Conservation (phyloP, 2,113 vertebrate genomes). For the Oncorhynchus kisutch region DNA sequence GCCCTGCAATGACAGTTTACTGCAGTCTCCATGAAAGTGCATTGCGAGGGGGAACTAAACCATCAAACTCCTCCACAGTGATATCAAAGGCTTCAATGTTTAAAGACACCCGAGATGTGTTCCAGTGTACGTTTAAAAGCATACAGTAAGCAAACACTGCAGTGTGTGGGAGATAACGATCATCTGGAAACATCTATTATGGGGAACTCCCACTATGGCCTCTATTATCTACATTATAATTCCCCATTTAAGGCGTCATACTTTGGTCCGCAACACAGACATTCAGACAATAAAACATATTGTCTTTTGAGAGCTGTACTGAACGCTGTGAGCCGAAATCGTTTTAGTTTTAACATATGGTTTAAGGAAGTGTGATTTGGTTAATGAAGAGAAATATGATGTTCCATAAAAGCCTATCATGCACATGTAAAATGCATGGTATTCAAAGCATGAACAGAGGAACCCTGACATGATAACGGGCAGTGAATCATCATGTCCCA, state of each 20-base stretch:
- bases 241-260: constrained; percentile 19
- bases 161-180: constrained; percentile 22
- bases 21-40: no score
- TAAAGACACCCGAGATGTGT: constrained; percentile 26
- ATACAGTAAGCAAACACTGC: constrained; percentile 23
- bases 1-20: no score
- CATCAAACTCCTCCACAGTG: constrained; percentile 15
- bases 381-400: neutral
- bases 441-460: neutral
- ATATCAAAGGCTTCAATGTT: constrained; percentile 46
- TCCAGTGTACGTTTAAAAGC: constrained; percentile 2
- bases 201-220: constrained; percentile 20
- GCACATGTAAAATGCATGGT: neutral
- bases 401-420: neutral
- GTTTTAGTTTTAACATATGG: constrained; percentile 4
- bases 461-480: constrained; percentile 18
- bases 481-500: constrained; percentile 19
- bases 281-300: neutral
- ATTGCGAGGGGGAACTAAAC: constrained; percentile 6
- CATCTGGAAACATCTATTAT: constrained; percentile 23
- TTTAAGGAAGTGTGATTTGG: neutral
- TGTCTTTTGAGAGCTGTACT: neutral
- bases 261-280: constrained; percentile 3
- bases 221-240: constrained; percentile 23
- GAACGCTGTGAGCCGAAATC: neutral